Percentiles rank a stretch among this genome's conserved stretches.
Conservation (phyloP, 2,797 vertebrate genomes). For the Falco biarmicus region DNA sequence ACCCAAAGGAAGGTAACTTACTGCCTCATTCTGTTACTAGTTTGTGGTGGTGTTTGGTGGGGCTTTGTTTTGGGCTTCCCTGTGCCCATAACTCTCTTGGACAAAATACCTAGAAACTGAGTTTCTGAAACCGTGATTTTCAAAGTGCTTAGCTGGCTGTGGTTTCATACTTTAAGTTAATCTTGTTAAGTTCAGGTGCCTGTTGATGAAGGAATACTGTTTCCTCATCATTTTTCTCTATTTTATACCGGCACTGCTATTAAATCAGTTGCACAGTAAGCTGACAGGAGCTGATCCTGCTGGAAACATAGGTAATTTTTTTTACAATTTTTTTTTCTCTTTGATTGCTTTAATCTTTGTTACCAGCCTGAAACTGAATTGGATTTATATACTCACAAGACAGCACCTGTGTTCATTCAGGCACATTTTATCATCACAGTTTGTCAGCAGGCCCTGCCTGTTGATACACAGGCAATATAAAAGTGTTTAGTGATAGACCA, state of each 20-base stretch:
- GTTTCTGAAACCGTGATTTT: not conserved
- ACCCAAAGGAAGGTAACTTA: not conserved
- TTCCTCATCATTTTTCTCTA: not conserved
- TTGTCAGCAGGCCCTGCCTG: not conserved
- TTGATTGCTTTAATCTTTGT: not conserved
- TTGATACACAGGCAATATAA: not conserved
- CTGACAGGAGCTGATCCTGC: not conserved
- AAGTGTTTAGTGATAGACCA: not conserved
- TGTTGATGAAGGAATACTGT: not conserved
- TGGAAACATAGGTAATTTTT: not conserved
- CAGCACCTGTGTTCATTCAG: not conserved
- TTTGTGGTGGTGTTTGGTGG: not conserved
- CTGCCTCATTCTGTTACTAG: not conserved
- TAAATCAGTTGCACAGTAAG: not conserved
- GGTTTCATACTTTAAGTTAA: not conserved
- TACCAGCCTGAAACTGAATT: not conserved
- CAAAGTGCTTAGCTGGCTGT: not conserved
- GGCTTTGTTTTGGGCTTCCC: not conserved
- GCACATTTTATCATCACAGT: not conserved
- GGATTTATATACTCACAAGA: not conserved
- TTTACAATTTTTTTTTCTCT: accelerated
- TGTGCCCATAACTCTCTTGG: not conserved
- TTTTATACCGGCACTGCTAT: not conserved
- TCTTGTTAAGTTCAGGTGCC: not conserved
- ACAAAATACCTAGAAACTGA: not conserved